Percentiles rank a stretch among this genome's conserved stretches.
Conservation (phyloP, 2,888 invertebrate species). For the Eupsilia transversa region DNA sequence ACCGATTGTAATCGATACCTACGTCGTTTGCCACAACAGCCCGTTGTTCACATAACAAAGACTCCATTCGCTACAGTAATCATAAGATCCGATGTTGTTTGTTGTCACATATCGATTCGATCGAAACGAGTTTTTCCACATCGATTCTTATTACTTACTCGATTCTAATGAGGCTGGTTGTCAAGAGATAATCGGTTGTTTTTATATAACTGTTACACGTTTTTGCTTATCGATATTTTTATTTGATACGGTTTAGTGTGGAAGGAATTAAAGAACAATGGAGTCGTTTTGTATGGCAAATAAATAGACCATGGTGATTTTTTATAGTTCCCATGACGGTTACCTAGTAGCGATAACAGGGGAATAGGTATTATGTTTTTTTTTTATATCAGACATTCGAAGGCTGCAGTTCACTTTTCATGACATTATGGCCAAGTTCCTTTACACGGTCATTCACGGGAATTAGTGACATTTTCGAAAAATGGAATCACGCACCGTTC, state of each 20-base stretch:
- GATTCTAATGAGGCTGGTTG: slow-evolving; percentile 15
- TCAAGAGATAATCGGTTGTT: neutral
- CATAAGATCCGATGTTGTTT: slow-evolving; percentile 49
- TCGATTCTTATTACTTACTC: slow-evolving; percentile 39
- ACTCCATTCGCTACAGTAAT: slow-evolving; percentile 41
- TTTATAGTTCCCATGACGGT: slow-evolving; percentile 13
- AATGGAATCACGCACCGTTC: neutral
- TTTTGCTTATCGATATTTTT: slow-evolving; percentile 13
- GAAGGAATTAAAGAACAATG: neutral
- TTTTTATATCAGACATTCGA: neutral
- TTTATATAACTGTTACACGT: neutral
- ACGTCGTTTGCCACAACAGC: slow-evolving; percentile 44
- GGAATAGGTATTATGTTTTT: neutral
- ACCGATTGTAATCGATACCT: slow-evolving; percentile 56
- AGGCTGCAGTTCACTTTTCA: too few relatives aligned
- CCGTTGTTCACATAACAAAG: slow-evolving; percentile 58
- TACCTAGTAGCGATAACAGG: neutral
- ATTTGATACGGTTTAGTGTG: neutral
- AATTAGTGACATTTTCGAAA: neutral
- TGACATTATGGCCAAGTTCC: neutral
- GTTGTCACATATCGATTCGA: slow-evolving; percentile 49
- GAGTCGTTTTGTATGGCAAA: neutral
- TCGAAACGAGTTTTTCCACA: slow-evolving; percentile 35
- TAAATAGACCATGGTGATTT: neutral
- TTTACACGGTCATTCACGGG: neutral